These are phyloP conservation scores for Chaetorhynchus papuensis DNA, from an alignment of 2,113 vertebrate species.

Conservation along the genomic window DNA sequence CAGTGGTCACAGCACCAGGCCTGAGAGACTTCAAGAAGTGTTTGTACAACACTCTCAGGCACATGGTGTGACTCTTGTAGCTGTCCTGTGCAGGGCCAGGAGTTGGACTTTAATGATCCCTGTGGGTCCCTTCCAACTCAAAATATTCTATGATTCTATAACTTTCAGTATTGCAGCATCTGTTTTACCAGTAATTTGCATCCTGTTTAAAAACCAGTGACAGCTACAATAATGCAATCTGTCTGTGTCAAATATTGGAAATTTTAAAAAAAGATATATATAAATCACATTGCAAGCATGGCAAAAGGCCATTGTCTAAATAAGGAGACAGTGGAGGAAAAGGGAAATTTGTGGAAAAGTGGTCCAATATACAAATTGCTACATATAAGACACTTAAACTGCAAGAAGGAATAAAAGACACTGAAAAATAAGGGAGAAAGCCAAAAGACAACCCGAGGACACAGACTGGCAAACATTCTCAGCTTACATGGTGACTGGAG, in stretches of 20 bases:
- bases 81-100: neutral
- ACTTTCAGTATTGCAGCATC: neutral
- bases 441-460: neutral
- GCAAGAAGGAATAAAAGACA: neutral
- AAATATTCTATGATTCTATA: neutral
- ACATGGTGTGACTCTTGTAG: neutral
- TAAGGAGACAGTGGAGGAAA: neutral
- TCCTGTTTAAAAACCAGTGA: neutral
- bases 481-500: neutral
- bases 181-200: neutral
- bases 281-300: neutral
- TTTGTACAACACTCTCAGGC: accelerated
- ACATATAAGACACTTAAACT: neutral
- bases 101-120: neutral
- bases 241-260: neutral
- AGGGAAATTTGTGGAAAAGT: no score
- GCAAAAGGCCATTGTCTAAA: neutral
- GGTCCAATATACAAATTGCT: neutral
- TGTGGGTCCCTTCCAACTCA: neutral
- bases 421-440: neutral
- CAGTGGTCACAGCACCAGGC: neutral
- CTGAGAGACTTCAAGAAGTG: accelerated
- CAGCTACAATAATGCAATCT: neutral
- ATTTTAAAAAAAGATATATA: neutral
- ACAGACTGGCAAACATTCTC: neutral